Percentiles rank a stretch among this genome's conserved stretches.
phyloP scores from a whole-genome alignment of 2,888 invertebrate species.

The Torymus aiolomorphi region DNA sequence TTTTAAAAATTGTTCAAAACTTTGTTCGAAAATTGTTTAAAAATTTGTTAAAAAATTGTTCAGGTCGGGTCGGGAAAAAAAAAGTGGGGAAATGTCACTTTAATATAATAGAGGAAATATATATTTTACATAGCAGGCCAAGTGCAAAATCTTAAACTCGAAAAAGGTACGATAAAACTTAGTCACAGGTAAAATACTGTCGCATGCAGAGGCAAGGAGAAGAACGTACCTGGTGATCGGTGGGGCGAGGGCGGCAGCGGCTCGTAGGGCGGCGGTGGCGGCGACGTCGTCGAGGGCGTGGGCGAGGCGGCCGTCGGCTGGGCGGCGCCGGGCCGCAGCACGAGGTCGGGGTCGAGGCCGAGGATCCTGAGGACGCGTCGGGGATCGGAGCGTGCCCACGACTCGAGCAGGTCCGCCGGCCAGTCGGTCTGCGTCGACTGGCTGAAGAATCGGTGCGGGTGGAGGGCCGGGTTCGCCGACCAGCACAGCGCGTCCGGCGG shows the following conservation, averaged over 20 bases:
- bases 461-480: slow-evolving; percentile 75
- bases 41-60: too few relatives aligned
- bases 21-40: too few relatives aligned
- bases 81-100: too few relatives aligned
- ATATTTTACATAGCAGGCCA: too few relatives aligned
- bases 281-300: slow-evolving; percentile 67
- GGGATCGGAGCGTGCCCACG: slow-evolving; percentile 85
- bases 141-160: too few relatives aligned
- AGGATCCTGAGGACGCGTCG: slow-evolving; percentile 84
- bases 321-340: slow-evolving; percentile 69
- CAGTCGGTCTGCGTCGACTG: slow-evolving; percentile 80
- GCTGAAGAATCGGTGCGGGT: slow-evolving; percentile 66
- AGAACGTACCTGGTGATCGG: slow-evolving; percentile 29
- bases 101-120: too few relatives aligned
- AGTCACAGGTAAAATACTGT: too few relatives aligned
- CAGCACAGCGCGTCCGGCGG: slow-evolving; percentile 90
- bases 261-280: slow-evolving; percentile 76
- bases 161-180: too few relatives aligned
- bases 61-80: too few relatives aligned
- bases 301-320: slow-evolving; percentile 72
- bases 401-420: slow-evolving; percentile 79
- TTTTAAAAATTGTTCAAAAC: too few relatives aligned
- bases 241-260: slow-evolving; percentile 73
- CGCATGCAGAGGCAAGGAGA: too few relatives aligned
- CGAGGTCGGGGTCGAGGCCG: slow-evolving; percentile 81